Evolutionary conservation across 2,888 invertebrate genomes (phyloP).

Genomic region (Ormia ochracea): DNA sequence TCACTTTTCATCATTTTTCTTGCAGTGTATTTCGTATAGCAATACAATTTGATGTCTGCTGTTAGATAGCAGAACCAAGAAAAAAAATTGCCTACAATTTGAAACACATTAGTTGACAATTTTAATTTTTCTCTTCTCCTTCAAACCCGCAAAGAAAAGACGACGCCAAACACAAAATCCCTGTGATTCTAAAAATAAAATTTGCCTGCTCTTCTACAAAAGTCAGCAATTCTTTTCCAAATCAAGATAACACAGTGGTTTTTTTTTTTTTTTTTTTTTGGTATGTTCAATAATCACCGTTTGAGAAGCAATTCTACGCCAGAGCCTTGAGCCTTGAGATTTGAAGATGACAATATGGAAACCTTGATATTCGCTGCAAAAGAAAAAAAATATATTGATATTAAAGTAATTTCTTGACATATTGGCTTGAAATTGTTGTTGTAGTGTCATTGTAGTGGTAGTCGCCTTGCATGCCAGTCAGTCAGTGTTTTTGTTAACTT

Average conservation of each 20-base stretch:
- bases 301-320: constrained; percentile 16
- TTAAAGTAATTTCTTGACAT: constrained; percentile 63
- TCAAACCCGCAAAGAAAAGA: neutral
- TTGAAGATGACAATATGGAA: constrained; percentile 22
- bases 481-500: neutral
- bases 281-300: constrained; percentile 38
- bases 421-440: constrained; percentile 51
- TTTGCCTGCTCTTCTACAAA: neutral
- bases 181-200: constrained; percentile 25
- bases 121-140: constrained; percentile 16
- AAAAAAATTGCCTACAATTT: constrained; percentile 44
- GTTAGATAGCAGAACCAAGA: neutral
- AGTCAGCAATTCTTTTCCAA: constrained; percentile 44
- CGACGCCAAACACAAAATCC: neutral
- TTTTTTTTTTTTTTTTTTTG: no score
- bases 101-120: constrained; percentile 47
- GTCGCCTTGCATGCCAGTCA: constrained; percentile 38
- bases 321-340: neutral
- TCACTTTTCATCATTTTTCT: no score
- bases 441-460: constrained; percentile 29
- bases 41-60: neutral
- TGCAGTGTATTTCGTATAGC: neutral
- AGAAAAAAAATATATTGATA: constrained; percentile 16
- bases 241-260: constrained; percentile 51
- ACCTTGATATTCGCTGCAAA: neutral